Conservation (phyloP, 1,140 invertebrate species). For the Trissolcus basalis region DNA sequence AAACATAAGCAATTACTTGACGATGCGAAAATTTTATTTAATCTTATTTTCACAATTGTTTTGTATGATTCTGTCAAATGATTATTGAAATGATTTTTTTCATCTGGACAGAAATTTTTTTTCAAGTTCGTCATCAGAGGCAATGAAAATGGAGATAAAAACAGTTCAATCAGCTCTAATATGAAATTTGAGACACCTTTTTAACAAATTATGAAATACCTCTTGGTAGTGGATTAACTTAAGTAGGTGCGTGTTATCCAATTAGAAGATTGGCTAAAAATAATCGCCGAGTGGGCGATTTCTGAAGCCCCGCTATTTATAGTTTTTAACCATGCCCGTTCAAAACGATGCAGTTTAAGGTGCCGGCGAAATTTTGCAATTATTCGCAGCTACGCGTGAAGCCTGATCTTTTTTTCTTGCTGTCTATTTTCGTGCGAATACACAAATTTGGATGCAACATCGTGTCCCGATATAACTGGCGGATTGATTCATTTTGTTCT, state of each 20-base stretch:
- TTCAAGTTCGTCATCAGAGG: not conserved
- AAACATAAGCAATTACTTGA: too few species aligned
- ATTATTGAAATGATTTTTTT: too few species aligned
- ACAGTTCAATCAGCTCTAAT: not conserved
- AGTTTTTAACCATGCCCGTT: conserved; percentile 16
- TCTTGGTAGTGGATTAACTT: conserved; percentile 23
- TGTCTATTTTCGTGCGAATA: not conserved
- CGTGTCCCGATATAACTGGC: too few species aligned
- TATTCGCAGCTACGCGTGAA: not conserved
- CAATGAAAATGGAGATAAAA: not conserved
- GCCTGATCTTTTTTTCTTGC: not conserved
- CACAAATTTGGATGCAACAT: too few species aligned
- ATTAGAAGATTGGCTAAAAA: conserved; percentile 36
- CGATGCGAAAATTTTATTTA: too few species aligned
- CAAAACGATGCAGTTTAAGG: conserved; percentile 5
- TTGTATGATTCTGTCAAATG: too few species aligned
- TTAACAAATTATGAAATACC: conserved; percentile 30
- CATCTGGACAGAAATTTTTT: not conserved
- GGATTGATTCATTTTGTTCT: too few species aligned
- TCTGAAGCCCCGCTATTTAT: conserved; percentile 14
- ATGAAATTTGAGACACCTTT: conserved; percentile 11
- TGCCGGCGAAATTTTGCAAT: conserved; percentile 4
- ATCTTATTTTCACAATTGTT: too few species aligned
- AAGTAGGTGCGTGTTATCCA: conserved; percentile 30
- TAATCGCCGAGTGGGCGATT: conserved; percentile 25